A percentile compares a stretch with the other conserved stretches of the same genome.
phyloP scores from a whole-genome alignment of 2,888 invertebrate genomes.

The Phengaris arion region DNA sequence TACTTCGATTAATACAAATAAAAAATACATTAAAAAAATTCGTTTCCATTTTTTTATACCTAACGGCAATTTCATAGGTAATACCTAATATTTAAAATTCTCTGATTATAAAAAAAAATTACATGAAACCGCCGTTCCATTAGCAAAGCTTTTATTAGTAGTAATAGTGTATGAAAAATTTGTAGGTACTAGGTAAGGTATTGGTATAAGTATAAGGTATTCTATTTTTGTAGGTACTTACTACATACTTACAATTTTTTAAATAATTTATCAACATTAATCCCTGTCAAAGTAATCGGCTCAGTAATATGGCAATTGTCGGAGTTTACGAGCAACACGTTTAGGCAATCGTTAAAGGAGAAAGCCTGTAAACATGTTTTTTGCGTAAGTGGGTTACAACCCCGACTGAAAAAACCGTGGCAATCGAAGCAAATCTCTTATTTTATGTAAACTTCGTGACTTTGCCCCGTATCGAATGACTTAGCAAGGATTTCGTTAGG shows the following conservation, averaged over 20 bases:
- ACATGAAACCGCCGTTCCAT: too few relatives aligned
- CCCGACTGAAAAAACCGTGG: conserved; percentile 64
- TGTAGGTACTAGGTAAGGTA: too few relatives aligned
- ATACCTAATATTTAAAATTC: too few relatives aligned
- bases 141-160: not conserved
- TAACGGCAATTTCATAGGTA: too few relatives aligned
- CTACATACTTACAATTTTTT: not conserved
- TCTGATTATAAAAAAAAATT: too few relatives aligned
- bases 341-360: conserved; percentile 52
- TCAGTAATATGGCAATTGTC: conserved; percentile 59
- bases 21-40: too few relatives aligned
- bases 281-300: conserved; percentile 46
- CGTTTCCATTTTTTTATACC: too few relatives aligned
- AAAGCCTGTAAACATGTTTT: conserved; percentile 74
- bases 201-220: too few relatives aligned
- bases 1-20: too few relatives aligned
- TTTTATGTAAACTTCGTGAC: conserved; percentile 80
- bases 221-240: not conserved
- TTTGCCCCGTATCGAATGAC: conserved; percentile 75
- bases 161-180: not conserved
- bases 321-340: conserved; percentile 60
- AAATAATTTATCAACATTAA: conserved; percentile 47
- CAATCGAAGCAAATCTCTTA: conserved; percentile 74
- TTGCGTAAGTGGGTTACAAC: conserved; percentile 59
- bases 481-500: conserved; percentile 68